phyloP scores from a whole-genome alignment of 2,888 invertebrate species.

The Megamerina dolium region DNA sequence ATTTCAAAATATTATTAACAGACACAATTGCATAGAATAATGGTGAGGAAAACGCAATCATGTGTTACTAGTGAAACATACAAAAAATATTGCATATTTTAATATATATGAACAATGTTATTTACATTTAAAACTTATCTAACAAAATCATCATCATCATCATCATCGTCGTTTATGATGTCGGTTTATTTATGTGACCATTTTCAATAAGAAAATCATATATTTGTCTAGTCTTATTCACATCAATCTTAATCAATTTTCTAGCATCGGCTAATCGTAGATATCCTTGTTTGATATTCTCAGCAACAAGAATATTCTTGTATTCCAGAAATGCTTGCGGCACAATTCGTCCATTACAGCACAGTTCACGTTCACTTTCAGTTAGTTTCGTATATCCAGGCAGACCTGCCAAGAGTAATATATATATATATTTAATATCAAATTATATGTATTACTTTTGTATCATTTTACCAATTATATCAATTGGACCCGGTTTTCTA shows the following conservation, averaged over 20 bases:
- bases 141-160: too few species aligned
- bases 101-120: too few species aligned
- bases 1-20: too few species aligned
- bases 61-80: too few species aligned
- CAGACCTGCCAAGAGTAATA: conserved; percentile 56
- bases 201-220: conserved; percentile 70
- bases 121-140: too few species aligned
- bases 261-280: conserved; percentile 77
- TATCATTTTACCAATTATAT: conserved; percentile 38
- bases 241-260: conserved; percentile 82
- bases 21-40: too few species aligned
- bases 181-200: conserved; percentile 63
- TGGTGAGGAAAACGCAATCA: too few species aligned
- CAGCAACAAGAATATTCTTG: conserved; percentile 65
- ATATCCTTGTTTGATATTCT: conserved; percentile 69
- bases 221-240: conserved; percentile 84
- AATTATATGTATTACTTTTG: not conserved
- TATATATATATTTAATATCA: not conserved
- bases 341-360: conserved; percentile 66
- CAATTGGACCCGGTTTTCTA: conserved; percentile 45
- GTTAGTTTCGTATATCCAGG: conserved; percentile 73
- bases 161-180: conserved; percentile 26
- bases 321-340: conserved; percentile 76
- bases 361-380: conserved; percentile 66
- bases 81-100: too few species aligned